These are phyloP conservation scores for Periparus ater DNA, from an alignment of 2,797 vertebrate genomes.

Conservation along the genomic window DNA sequence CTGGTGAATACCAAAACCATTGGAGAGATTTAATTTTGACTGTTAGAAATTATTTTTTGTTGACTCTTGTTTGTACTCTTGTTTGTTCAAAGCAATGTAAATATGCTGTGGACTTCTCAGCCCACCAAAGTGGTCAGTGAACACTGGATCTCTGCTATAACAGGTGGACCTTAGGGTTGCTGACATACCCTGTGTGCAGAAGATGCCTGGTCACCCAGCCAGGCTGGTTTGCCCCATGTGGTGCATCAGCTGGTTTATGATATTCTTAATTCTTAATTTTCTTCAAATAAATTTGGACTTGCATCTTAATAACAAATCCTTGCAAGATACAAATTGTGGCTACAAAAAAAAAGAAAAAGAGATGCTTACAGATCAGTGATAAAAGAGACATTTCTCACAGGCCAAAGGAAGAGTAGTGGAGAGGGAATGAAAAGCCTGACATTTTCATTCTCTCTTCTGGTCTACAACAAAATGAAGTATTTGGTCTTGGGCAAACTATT, in stretches of 20 bases:
- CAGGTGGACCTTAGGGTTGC: not conserved
- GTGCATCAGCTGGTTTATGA: not conserved
- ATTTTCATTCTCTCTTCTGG: not conserved
- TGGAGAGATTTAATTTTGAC: not conserved
- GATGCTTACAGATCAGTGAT: not conserved
- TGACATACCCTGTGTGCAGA: not conserved
- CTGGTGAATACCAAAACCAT: not conserved
- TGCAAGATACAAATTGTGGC: not conserved
- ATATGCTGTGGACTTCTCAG: not conserved
- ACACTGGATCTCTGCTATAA: not conserved
- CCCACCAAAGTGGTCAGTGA: not conserved
- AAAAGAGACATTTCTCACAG: not conserved
- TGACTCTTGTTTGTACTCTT: not conserved
- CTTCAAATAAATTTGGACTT: not conserved
- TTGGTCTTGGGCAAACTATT: not conserved
- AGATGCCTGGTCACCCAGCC: not conserved
- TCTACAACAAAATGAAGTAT: not conserved
- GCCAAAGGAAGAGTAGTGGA: not conserved
- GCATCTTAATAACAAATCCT: not conserved
- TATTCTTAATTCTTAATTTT: not conserved
- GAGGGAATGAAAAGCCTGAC: not conserved
- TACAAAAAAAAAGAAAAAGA: not conserved
- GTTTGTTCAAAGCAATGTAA: not conserved
- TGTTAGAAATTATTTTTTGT: not conserved
- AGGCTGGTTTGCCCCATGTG: not conserved